Base-by-base conservation (phyloP, 2,888 invertebrate species). In the Drosophila sordidula region DNA sequence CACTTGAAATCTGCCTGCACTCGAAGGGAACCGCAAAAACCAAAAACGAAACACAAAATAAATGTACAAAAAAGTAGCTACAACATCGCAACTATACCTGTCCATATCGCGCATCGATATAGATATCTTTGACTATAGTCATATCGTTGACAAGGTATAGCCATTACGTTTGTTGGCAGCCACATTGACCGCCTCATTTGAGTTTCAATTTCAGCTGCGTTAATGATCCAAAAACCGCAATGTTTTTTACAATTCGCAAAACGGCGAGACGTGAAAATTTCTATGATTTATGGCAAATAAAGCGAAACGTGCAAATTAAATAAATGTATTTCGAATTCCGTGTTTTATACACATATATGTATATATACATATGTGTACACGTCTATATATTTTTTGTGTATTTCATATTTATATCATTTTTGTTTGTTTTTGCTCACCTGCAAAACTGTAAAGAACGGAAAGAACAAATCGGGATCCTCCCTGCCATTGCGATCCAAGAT, bases 361-460 rank as follows among this genome's bases (percentile, higher is more conserved):
- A 36, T 16, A 1, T 12, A 14, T 25, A 6, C 0, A 6, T 38
- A 9, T 32, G 45, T 16, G 6, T 46, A 9, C 3, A 6, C 38
- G 12, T 32, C 45, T 22, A 11, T 49, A 41, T 32, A 0, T 38
- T 36, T n/a, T 29, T 9, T 47, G 4, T 22, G 4, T 22, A 1
- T 18, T 18, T 18, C 18, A 18, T 18, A 18, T 18, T 18, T 2
- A 18, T 18, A 18, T 18, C 2, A 22, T 22, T 0, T 36, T 36
- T n/a, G n/a, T n/a, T 42, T 38, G 36, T 6, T 55, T 32, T 29
- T 6, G 29, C 81, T 86, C 92, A 97, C 97, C 95, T 98, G 97
- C 56, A 98, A 92, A 22, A 96, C 95, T 0, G 98, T 97, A 91
- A 98, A 98, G 64, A 98, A 94, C 1, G 98, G 98, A 88, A 98